Evolutionary conservation across 2,113 vertebrate species (phyloP).

Genomic region (Stegostoma tigrinum): DNA sequence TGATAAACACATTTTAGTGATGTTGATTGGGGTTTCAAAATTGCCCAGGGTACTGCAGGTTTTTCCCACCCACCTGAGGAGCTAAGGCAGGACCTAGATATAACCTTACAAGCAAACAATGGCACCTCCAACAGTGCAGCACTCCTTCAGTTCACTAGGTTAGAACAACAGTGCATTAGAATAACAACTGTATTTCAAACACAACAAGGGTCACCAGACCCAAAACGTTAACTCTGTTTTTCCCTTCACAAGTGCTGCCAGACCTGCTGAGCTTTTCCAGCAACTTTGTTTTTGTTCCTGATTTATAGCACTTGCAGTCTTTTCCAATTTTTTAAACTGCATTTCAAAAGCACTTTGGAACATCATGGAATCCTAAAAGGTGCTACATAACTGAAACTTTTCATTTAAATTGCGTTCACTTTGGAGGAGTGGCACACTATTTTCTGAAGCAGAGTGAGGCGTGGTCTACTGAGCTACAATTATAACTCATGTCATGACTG

Average conservation of each 20-base stretch:
- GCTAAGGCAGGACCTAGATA: neutral
- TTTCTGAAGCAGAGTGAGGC: neutral
- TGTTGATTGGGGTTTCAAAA: neutral
- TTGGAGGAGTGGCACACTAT: neutral
- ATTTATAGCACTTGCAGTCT: too few species aligned
- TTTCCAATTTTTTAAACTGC: too few species aligned
- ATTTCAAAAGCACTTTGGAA: neutral
- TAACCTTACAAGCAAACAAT: neutral
- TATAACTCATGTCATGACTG: neutral
- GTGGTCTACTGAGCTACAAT: too few species aligned
- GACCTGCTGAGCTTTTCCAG: too few species aligned
- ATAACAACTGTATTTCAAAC: neutral
- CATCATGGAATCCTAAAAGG: neutral
- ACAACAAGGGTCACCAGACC: too few species aligned
- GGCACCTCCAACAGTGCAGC: neutral
- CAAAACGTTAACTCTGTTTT: too few species aligned
- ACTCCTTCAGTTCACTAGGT: neutral
- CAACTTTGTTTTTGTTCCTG: too few species aligned
- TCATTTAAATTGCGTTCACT: neutral
- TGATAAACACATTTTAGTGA: neutral
- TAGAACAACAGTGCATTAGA: neutral
- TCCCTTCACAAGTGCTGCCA: too few species aligned
- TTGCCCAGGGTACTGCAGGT: neutral
- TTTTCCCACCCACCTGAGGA: neutral
- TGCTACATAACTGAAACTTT: neutral